Evolutionary conservation across 2,113 vertebrate species (phyloP), one percentile per base, ranked within the genome.

Genomic region (Malurus cyaneus): DNA sequence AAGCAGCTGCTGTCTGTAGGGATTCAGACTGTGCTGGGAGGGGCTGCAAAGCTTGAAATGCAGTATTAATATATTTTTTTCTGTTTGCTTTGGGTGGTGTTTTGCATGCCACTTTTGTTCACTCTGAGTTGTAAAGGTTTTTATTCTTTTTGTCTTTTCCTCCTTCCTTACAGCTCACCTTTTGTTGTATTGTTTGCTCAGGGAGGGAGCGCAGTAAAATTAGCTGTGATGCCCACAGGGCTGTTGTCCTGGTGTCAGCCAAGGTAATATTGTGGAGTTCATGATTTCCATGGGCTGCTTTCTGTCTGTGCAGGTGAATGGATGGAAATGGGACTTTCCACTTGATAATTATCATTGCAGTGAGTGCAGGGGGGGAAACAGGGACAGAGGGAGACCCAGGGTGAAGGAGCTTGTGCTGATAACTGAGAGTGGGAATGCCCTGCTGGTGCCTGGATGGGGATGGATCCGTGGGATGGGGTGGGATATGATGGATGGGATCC

Each of bases 241-340:
- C 36, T 65, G 18, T 41, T 8, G 4, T 34, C 49, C 20, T 39
- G 5, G 0, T 32, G 3, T n/a, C 31, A 44, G 32, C 56, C 67
- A 19, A 12, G 67, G n/a, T 11, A 64, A 18, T 41, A 0, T 17
- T 41, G 70, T 87, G 73, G 36, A 93, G 50, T 66, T 41, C 54
- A 36, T 53, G 4, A 18, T 61, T 97, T 94, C 82, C 20, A 2
- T 5, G 20, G 86, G 70, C 61, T 5, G 57, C 56, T 87, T 96
- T 93, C 73, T 88, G 77, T 56, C 54, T 53, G 83, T 56, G 80
- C 80, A 79, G 70, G n/a, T 78, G 71, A 47, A 20, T 86, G 92
- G 84, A 79, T 96, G 93, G 81, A 81, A 93, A 83, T 93, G 87
- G 54, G 88, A 81, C 62, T 96, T 97, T 47, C 79, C 82, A 59